Evolutionary conservation across 2,113 vertebrate species (phyloP).

Genomic region (Melanerpes formicivorus): DNA sequence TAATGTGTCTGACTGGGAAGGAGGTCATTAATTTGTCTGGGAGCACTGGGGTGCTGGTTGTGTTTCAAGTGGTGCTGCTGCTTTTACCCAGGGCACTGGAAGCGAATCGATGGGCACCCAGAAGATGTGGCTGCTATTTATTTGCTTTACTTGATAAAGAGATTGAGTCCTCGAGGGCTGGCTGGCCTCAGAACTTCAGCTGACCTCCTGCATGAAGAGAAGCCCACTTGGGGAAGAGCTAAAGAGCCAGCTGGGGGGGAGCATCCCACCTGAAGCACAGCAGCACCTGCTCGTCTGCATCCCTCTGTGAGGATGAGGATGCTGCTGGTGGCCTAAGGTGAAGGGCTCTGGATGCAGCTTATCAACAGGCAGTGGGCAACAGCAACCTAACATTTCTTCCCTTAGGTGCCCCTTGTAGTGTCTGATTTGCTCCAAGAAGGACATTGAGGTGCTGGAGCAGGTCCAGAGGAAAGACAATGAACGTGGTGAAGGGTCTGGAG

Average conservation of each 20-base stretch:
- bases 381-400: no score
- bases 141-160: neutral
- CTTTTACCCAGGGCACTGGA: neutral
- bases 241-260: neutral
- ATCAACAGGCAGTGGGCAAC: no score
- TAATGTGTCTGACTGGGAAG: slow-evolving; percentile 22
- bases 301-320: fast-evolving
- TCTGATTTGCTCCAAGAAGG: no score
- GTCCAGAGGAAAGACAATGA: no score
- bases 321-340: neutral
- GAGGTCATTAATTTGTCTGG: slow-evolving; percentile 12
- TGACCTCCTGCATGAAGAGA: neutral
- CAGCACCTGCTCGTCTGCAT: fast-evolving
- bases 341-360: neutral
- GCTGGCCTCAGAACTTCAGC: neutral
- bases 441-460: no score
- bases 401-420: no score
- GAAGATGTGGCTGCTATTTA: neutral
- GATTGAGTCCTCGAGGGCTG: neutral
- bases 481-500: no score
- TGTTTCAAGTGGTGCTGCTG: neutral
- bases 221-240: neutral
- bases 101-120: neutral
- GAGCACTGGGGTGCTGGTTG: neutral
- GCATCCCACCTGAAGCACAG: fast-evolving